Percentiles rank a stretch among this genome's conserved stretches.
Evolutionary conservation across 1,140 invertebrate species (phyloP).

Genomic region (Phocides pigmalion): DNA sequence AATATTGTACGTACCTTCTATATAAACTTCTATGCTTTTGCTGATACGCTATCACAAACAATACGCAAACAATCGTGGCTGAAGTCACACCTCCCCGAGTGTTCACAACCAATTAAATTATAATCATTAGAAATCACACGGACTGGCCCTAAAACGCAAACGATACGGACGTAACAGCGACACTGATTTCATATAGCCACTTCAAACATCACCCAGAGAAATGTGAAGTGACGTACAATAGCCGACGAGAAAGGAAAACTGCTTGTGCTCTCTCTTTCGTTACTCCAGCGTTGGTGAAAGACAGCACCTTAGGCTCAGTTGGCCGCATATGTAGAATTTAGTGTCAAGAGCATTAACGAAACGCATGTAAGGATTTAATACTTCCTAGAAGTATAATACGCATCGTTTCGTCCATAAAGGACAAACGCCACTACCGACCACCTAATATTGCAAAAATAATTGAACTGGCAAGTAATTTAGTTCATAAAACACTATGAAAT

Average conservation of each 20-base stretch:
- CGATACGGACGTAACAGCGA: constrained; percentile 61
- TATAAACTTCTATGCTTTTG: constrained; percentile 17
- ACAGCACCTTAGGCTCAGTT: constrained; percentile 59
- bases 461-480: neutral
- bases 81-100: constrained; percentile 52
- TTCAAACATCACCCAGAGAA: constrained; percentile 61
- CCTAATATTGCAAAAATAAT: too few species aligned
- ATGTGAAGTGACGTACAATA: constrained; percentile 68
- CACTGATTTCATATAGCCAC: constrained; percentile 72
- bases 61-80: constrained; percentile 16
- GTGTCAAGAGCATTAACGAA: constrained; percentile 58
- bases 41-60: constrained; percentile 22
- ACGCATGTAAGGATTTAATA: constrained; percentile 5
- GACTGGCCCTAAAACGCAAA: constrained; percentile 64
- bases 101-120: constrained; percentile 65
- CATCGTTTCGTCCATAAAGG: neutral
- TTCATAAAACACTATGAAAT: neutral
- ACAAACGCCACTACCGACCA: too few species aligned
- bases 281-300: constrained; percentile 47
- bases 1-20: constrained; percentile 37
- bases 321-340: constrained; percentile 72
- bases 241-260: constrained; percentile 73
- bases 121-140: constrained; percentile 62
- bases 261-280: constrained; percentile 55
- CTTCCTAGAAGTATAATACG: constrained; percentile 23